phyloP scores from a whole-genome alignment of 2,797 vertebrate genomes.

The Carcharodon carcharias region DNA sequence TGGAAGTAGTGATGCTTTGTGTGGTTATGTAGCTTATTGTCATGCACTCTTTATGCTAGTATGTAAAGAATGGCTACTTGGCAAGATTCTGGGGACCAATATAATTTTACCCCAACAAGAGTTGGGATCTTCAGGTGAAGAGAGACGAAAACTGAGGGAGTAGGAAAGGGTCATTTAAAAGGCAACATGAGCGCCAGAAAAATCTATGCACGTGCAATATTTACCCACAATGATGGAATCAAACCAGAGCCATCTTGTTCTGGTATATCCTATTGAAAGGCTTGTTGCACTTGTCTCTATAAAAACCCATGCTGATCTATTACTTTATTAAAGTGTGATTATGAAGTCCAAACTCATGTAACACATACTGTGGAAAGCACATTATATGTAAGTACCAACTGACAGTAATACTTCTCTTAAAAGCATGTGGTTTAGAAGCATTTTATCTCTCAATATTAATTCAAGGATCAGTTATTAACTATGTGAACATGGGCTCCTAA shows the following conservation, averaged over 20 bases:
- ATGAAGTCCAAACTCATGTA: background rate
- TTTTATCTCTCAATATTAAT: background rate
- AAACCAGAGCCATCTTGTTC: background rate
- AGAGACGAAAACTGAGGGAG: background rate
- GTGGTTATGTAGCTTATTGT: background rate
- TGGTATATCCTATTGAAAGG: background rate
- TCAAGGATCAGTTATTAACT: background rate
- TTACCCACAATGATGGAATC: background rate
- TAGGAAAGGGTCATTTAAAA: background rate
- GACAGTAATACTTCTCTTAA: background rate
- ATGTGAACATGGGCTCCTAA: background rate
- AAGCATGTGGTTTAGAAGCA: background rate
- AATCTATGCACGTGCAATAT: background rate
- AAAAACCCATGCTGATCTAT: background rate
- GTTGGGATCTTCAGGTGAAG: background rate
- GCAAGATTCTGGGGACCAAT: background rate
- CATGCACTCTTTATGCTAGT: background rate
- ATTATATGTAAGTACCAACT: background rate
- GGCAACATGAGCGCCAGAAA: background rate
- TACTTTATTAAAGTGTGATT: background rate
- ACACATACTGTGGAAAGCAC: background rate
- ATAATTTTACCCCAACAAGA: background rate
- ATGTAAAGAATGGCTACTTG: background rate
- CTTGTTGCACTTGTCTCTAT: background rate
- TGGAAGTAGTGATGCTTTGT: background rate